Percentiles rank a stretch among this genome's conserved stretches.
phyloP scores from a whole-genome alignment of 2,113 vertebrate species.

The Gopherus evgoodei region DNA sequence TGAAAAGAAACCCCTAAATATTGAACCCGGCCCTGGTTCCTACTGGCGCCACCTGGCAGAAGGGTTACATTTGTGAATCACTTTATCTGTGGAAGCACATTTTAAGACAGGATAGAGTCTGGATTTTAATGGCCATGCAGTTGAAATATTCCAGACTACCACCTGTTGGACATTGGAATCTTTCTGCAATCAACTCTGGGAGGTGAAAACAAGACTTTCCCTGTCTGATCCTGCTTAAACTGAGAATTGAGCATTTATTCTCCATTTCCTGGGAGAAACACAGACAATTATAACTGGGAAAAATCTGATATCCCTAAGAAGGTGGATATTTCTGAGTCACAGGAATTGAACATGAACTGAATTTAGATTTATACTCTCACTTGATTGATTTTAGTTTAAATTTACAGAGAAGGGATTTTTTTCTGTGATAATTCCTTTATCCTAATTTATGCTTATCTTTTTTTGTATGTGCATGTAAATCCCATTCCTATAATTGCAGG shows the following conservation, averaged over 20 bases:
- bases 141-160: background rate
- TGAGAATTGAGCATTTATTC: background rate
- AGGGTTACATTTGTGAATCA: background rate
- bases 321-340: background rate
- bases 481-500: fast-evolving
- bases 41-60: too few species aligned
- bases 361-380: background rate
- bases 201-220: background rate
- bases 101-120: background rate
- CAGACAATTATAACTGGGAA: background rate
- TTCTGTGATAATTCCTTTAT: background rate
- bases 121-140: background rate
- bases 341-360: background rate
- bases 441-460: background rate
- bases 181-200: background rate
- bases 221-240: background rate
- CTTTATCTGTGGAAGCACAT: background rate
- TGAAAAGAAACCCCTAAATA: too few species aligned
- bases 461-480: background rate
- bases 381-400: background rate
- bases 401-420: background rate
- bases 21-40: too few species aligned
- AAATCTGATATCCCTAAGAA: background rate
- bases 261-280: background rate
- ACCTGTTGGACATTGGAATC: background rate